phyloP scores from a whole-genome alignment of 2,113 vertebrate species.

The Macquaria australasica region DNA sequence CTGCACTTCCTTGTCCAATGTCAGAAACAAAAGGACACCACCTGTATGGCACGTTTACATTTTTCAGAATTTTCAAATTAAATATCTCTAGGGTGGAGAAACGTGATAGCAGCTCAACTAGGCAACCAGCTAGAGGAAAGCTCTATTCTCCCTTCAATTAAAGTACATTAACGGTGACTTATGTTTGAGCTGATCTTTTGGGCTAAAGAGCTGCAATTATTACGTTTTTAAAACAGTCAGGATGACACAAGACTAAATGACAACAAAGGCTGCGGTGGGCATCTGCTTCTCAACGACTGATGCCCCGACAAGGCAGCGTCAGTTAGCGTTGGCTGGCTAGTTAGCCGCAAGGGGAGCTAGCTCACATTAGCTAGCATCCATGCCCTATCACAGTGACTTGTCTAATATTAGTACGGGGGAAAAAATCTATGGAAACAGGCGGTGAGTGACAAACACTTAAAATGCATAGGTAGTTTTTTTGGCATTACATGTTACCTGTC shows the following conservation, averaged over 20 bases:
- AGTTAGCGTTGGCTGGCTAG: slow-evolving; percentile 72
- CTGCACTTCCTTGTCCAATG: slow-evolving; percentile 38
- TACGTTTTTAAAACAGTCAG: neutral
- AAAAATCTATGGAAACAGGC: neutral
- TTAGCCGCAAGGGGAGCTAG: slow-evolving; percentile 65
- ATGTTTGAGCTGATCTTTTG: neutral
- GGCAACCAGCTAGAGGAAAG: neutral
- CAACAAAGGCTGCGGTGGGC: slow-evolving; percentile 24
- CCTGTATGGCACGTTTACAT: neutral
- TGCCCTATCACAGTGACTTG: slow-evolving; percentile 44
- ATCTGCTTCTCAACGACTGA: slow-evolving; percentile 12
- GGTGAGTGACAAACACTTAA: neutral
- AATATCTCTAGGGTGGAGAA: neutral
- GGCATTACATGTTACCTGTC: neutral
- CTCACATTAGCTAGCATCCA: slow-evolving; percentile 58
- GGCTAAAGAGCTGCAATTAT: neutral
- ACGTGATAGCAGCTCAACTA: slow-evolving; percentile 10
- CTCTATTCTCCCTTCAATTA: neutral
- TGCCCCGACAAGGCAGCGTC: slow-evolving; percentile 56
- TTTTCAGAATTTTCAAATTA: neutral
- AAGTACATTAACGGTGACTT: neutral
- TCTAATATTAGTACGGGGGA: neutral
- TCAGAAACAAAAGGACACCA: neutral
- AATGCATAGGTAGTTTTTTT: neutral
- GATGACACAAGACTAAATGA: slow-evolving; percentile 7